Base-by-base conservation (phyloP, 1,140 invertebrate species). In the Halyomorpha halys region DNA sequence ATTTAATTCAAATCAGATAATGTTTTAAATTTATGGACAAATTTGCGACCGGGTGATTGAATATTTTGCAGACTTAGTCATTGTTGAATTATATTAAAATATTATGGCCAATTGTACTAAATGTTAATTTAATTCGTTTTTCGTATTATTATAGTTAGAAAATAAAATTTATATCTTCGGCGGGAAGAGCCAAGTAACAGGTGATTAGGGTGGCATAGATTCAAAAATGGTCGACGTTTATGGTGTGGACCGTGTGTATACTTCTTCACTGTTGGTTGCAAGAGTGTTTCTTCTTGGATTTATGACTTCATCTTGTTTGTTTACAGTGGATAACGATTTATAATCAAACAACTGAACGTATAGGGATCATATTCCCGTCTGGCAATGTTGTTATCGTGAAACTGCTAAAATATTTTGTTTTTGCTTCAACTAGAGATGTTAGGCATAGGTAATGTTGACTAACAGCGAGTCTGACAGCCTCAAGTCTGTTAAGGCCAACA, bases 401-500 rank as follows among this genome's bases (percentile, higher is more conserved):
- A 56, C 27, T 6, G 53, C 1, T 39, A 56, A 25, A 56, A 21
- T 56, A 16, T 56, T 23, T 23, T 56, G 44, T n/a, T 39, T 44
- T 61, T 51, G 9, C 44, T n/a, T 62, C 23, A 30, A 3, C 4
- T 62, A 47, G 44, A 30, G 21, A 62, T 62, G 61, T 30, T 51
- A 47, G 21, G 44, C 11, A 51, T 23, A 62, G n/a, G 61, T 62
- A 39, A 62, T 62, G 61, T 30, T 62, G 23, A 62, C 45, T 27
- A 62, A 62, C 23, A 62, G 45, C 23, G 23, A 25, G n/a, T 62
- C 61, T 21, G 61, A 62, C 13, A 62, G n/a, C 25, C 19, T 27
- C 25, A 62, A 62, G 61, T 27, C 61, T 62, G 23, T n/a, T 47
- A 62, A 62, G 30, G 27, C 39, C 19, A 30, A 3, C 18, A 59